A percentile compares a stretch with the other conserved stretches of the same genome.
phyloP scores from a whole-genome alignment of 92 coral and sea anemone genomes.

The Meandrina meandrites region DNA sequence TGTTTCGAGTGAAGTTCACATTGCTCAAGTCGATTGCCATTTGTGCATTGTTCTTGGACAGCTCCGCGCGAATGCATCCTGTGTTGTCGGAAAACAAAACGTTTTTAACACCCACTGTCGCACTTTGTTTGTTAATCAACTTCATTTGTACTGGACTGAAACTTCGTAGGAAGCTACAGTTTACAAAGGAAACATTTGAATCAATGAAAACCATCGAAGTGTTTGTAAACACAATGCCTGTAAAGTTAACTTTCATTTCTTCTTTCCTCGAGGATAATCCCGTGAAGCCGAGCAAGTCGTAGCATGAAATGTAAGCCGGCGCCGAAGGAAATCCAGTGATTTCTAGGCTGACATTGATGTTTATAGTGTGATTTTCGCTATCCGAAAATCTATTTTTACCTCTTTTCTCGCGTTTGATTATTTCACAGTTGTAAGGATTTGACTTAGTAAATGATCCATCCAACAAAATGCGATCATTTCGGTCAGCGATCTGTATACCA shows the following conservation, averaged over 20 bases:
- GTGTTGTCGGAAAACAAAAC: constrained; percentile 6
- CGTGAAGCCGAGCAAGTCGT: background rate
- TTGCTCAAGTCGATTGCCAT: background rate
- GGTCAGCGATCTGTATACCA: constrained; percentile 15
- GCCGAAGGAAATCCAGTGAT: background rate
- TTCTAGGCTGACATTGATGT: background rate
- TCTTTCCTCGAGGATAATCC: background rate
- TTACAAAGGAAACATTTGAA: constrained; percentile 15
- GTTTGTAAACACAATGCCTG: constrained; percentile 7
- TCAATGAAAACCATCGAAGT: constrained; percentile 23
- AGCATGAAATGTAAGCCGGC: background rate
- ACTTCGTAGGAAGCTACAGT: constrained; percentile 15
- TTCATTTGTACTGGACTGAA: background rate
- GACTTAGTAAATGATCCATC: constrained; percentile 8
- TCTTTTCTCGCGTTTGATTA: background rate
- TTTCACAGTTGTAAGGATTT: constrained; percentile 9
- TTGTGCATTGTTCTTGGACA: background rate
- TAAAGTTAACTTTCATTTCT: background rate
- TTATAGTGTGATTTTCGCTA: background rate
- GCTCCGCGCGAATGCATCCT: constrained; percentile 9
- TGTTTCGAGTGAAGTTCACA: background rate
- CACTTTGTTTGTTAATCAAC: background rate
- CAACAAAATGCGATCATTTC: constrained; percentile 21
- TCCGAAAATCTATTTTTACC: background rate
- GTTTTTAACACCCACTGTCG: constrained; percentile 1